Evolutionary conservation across 2,888 invertebrate species (phyloP).

Genomic region (Troides aeacus): DNA sequence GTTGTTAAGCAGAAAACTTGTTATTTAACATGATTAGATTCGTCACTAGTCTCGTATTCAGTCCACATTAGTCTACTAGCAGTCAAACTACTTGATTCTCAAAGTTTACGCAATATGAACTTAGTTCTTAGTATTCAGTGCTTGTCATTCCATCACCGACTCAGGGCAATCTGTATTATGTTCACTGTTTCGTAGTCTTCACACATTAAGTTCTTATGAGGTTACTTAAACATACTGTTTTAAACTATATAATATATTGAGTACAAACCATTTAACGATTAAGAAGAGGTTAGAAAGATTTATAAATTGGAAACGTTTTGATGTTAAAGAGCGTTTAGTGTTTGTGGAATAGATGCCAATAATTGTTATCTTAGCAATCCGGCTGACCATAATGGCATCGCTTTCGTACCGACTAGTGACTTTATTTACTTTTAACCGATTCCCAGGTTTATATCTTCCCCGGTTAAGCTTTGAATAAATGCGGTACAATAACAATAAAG

Average conservation of each 20-base stretch:
- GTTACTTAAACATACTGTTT: background rate
- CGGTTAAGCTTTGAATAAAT: constrained; percentile 64
- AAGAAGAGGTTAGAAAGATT: background rate
- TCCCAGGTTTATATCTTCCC: constrained; percentile 68
- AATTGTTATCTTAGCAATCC: constrained; percentile 67
- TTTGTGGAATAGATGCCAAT: constrained; percentile 58
- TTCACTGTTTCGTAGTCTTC: too few species aligned
- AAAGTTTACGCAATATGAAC: too few species aligned
- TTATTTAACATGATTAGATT: too few species aligned
- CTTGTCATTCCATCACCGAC: too few species aligned
- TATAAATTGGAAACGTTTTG: constrained; percentile 8
- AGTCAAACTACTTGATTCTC: too few species aligned
- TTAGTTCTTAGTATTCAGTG: too few species aligned
- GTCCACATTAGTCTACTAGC: too few species aligned
- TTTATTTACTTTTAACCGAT: constrained; percentile 70
- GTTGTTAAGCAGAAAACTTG: too few species aligned
- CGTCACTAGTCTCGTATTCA: too few species aligned
- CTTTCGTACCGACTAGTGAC: constrained; percentile 46
- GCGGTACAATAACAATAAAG: constrained; percentile 75
- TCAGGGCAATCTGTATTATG: too few species aligned
- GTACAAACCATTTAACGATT: background rate
- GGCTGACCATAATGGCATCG: constrained; percentile 47
- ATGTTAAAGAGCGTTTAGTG: constrained; percentile 46
- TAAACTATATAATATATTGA: background rate
- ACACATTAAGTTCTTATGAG: too few species aligned